Evolutionary conservation across 2,888 invertebrate species (phyloP).

Genomic region (Macropis europaea): DNA sequence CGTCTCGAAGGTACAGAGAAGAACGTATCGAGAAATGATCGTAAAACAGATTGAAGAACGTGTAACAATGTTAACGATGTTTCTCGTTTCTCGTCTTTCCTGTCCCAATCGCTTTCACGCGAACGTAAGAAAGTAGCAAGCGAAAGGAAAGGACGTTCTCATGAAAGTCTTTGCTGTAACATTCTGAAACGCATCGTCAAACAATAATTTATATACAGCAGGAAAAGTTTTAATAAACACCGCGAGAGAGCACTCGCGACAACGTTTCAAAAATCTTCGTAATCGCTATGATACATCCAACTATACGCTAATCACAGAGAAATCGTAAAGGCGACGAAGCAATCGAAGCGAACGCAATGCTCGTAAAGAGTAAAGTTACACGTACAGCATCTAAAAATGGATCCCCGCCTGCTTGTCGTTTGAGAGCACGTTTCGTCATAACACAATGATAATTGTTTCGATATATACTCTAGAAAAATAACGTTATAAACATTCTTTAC

Average conservation of each 20-base stretch:
- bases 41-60: background rate
- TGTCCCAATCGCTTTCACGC: conserved; percentile 24
- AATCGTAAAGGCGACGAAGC: conserved; percentile 7
- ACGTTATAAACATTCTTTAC: conserved; percentile 63
- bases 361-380: conserved; percentile 1
- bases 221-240: conserved; percentile 26
- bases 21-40: conserved; percentile 23
- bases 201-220: conserved; percentile 28
- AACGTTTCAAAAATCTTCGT: background rate
- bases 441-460: conserved; percentile 67
- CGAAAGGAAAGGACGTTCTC: conserved; percentile 9
- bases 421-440: conserved; percentile 69
- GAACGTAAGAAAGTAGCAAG: conserved; percentile 3
- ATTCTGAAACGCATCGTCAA: background rate
- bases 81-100: conserved; percentile 4
- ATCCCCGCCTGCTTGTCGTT: conserved; percentile 38
- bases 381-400: conserved; percentile 24
- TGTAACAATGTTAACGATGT: conserved; percentile 6
- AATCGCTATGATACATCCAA: conserved; percentile 1
- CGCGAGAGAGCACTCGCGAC: conserved; percentile 31
- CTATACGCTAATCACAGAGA: conserved; percentile 11
- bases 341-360: conserved; percentile 30
- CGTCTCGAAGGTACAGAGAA: conserved; percentile 14
- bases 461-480: conserved; percentile 77
- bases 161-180: conserved; percentile 9